Evolutionary conservation across 2,888 invertebrate species (phyloP).

Genomic region (Chloroclysta siterata): DNA sequence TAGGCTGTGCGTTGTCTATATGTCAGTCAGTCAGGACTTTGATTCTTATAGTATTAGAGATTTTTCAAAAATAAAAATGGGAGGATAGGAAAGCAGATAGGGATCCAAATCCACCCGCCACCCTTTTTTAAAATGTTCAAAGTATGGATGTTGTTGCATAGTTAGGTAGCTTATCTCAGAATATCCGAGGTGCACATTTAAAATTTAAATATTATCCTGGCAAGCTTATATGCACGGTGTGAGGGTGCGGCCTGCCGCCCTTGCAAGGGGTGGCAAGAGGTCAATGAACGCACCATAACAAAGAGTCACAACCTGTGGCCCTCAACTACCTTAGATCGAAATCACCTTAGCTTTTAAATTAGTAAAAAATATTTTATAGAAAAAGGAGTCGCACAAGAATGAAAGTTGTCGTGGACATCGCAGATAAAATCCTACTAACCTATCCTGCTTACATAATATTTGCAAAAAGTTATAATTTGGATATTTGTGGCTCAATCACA

Average conservation of each 20-base stretch:
- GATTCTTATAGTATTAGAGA: too few species aligned
- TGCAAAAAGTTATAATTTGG: too few species aligned
- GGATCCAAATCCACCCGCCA: neutral
- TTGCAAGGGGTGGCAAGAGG: constrained; percentile 53
- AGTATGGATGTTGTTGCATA: constrained; percentile 4
- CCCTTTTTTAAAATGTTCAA: neutral
- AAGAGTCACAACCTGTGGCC: constrained; percentile 67
- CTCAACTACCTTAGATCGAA: constrained; percentile 39
- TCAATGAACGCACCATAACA: constrained; percentile 77
- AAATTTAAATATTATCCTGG: constrained; percentile 50
- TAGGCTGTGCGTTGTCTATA: too few species aligned
- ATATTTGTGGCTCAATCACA: too few species aligned
- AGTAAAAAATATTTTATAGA: too few species aligned
- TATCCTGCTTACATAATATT: too few species aligned
- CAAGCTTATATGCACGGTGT: constrained; percentile 48
- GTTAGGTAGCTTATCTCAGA: constrained; percentile 9
- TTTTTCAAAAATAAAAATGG: too few species aligned
- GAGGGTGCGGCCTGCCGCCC: constrained; percentile 70
- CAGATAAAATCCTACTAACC: too few species aligned
- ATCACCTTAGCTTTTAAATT: neutral
- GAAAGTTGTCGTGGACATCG: too few species aligned
- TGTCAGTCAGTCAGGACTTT: too few species aligned
- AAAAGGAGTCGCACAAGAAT: too few species aligned
- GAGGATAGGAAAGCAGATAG: neutral
- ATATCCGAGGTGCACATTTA: constrained; percentile 26